Evolutionary conservation across 1,140 invertebrate species (phyloP), one percentile per base, ranked within the genome.

Genomic region (Condylostylus longicornis): DNA sequence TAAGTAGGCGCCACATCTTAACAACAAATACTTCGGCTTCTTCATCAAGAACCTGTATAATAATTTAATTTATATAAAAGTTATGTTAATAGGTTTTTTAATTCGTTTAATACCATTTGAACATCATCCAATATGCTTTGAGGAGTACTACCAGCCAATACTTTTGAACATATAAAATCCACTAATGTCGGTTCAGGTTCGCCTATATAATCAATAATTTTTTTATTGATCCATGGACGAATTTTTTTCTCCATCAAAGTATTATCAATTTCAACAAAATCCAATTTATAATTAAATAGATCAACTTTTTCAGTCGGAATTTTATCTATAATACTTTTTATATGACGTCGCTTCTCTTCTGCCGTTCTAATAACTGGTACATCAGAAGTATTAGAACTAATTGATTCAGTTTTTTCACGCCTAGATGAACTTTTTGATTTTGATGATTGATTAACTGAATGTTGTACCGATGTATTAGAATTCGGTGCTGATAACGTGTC

Each of bases 1-100:
- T 96, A 37, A 98, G 71, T 60, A 98, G 72, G 53, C 95, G 75
- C 95, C 94, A 98, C 88, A 98, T 94, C 76, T 98, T 98, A 25
- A 98, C 90, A 48, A 98, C 91, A 72, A 98, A 98, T 35, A 97
- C 89, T 72, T 98, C 94, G 6, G 95, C 94, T 67, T 98, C 95
- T 62, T 98, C 94, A 63, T 98, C 95, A 47, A 98, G 69, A 47
- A 97, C 88, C 90, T 94, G 56, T 14, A 68, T 71, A 30, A 14
- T 45, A 49, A 51, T 35, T 23, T 15, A 34, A 17, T 18, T 13
- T 19, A 17, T 34, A 7, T 6, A 22, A 21, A 32, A 10, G 18
- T 18, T 18, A 6, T 4, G 15, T 40, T 19, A 28, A 33, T 18
- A n/a, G n/a, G n/a, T 7, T n/a, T 8, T 25, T 23, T 27, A 19